Base-by-base conservation (phyloP, 2,888 invertebrate genomes). In the Agonopterix alstromeriana region DNA sequence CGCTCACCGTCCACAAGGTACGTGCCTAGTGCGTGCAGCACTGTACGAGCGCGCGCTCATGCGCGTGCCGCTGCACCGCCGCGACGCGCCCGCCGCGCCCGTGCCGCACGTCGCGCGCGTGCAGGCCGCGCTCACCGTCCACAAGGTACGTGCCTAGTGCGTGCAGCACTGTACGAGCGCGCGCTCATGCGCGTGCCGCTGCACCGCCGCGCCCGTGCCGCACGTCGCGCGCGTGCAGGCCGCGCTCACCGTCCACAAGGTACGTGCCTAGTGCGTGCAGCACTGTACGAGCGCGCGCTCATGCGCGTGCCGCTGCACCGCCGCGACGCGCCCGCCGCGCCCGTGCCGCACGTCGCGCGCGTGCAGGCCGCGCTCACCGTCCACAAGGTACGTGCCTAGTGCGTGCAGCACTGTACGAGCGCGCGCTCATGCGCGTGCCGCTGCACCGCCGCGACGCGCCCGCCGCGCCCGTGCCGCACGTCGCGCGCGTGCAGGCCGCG, bases 121-220 rank as follows among this genome's bases (percentile, higher is more conserved):
- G 48, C 88, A 91, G 58, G 82, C 89, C 2, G 83, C 90, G 38
- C 90, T 14, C 14, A 14, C 14, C 14, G 14, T 14, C 2, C 14
- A 14, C 14, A 14, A 14, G 14, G 14, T 14, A 14, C 14, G 14
- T 14, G 14, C 14, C 14, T 14, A 14, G 14, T 14, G 92, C 57
- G 83, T 96, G 9, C 92, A 93, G 3, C 97, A 35, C 90, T 93
- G 14, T 0, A 91, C 1, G 91, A 91, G 56, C 91, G 93, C 8
- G 86, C 91, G 42, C 93, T 91, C 61, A 92, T 89, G 64, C 90
- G 85, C 64, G 83, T 89, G 82, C 92, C 86, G 70, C 83, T 90
- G 44, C 72, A 82, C 53, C 78, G 90, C 36, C 77, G 87, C 12
- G 87, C 91, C 65, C 77, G 14, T 14, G 14, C 14, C 90, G 78